These are phyloP conservation scores for Callocephalon fimbriatum DNA, from an alignment of 2,113 vertebrate genomes.

Conservation along the genomic window DNA sequence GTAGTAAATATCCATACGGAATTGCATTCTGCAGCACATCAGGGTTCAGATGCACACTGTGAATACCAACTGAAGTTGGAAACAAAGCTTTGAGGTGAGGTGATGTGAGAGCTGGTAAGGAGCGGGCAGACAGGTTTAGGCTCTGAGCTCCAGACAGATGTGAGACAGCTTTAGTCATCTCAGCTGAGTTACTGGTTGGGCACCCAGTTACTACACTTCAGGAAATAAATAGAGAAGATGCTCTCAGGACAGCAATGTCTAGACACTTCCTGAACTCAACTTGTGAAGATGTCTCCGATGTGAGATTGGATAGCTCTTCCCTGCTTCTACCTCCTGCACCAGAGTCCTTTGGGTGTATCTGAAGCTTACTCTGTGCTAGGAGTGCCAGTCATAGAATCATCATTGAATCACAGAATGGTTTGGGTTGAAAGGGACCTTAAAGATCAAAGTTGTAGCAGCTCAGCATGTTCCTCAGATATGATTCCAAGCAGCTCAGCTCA, in stretches of 20 bases:
- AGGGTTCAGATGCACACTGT: not conserved
- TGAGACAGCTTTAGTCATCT: not conserved
- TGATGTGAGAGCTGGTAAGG: not conserved
- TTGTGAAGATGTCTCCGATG: not conserved
- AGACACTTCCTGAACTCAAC: accelerated
- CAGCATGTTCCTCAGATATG: accelerated
- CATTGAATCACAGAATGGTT: not conserved
- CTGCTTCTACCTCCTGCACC: not conserved
- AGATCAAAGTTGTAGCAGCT: not conserved
- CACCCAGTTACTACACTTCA: not conserved
- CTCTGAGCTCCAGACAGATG: not conserved
- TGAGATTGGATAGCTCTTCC: not conserved
- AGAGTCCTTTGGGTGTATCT: not conserved
- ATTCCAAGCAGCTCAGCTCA: not conserved
- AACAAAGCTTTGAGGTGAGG: not conserved
- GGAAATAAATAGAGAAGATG: not conserved
- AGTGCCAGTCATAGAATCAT: not conserved
- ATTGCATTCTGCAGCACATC: not conserved
- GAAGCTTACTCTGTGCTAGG: not conserved
- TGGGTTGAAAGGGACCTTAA: not conserved
- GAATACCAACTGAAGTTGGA: not conserved
- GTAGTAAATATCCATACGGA: not conserved
- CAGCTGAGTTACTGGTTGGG: not conserved
- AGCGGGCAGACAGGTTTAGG: not conserved
- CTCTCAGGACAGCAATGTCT: not conserved